Evolutionary conservation across 1,140 invertebrate species (phyloP), one percentile per base, ranked within the genome.

Genomic region (Pararge aegeria): DNA sequence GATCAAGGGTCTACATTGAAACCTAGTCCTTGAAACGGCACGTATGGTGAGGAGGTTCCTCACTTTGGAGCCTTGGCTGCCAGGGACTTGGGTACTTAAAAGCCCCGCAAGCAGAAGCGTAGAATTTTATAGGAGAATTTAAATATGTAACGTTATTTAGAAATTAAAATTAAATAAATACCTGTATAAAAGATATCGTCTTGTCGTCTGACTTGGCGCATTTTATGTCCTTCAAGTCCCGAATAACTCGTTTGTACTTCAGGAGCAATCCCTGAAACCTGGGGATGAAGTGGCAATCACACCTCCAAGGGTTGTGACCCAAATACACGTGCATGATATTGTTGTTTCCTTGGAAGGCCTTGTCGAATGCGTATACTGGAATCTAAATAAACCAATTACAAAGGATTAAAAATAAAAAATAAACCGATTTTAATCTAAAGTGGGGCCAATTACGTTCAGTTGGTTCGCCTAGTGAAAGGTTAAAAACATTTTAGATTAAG

Each of bases 261-360:
- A 93, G 92, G 1, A 97, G 74, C 16, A 96, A 86, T 37, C 94
- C 92, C 65, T 95, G 94, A 69, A 96, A 95, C 19, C 92, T 90
- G 12, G 95, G 95, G 4, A 94, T 95, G 70, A 95, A 96, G 29
- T 92, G 90, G 64, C 96, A 97, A 69, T 96, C 94, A 75, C 96
- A 97, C 55, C 92, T 91, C 95, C 95, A 97, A 0, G 95, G 94
- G 90, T 97, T 97, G 37, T 92, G 87, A 1, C 95, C 95, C 0
- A 97, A 87, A 68, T 91, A 93, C 12, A 96, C 82, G 12, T 91
- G 79, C 57, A 92, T 93, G 59, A 94, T 93, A 65, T 95, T 94
- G 38, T 90, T 83, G 72, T 95, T 96, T 38, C 92, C 91, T 57
- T 93, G 89, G n/a, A 96, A 90, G 0, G 94, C 94, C 73, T 95